phyloP scores from a whole-genome alignment of 1,140 invertebrate species.

The Cyclina sinensis region DNA sequence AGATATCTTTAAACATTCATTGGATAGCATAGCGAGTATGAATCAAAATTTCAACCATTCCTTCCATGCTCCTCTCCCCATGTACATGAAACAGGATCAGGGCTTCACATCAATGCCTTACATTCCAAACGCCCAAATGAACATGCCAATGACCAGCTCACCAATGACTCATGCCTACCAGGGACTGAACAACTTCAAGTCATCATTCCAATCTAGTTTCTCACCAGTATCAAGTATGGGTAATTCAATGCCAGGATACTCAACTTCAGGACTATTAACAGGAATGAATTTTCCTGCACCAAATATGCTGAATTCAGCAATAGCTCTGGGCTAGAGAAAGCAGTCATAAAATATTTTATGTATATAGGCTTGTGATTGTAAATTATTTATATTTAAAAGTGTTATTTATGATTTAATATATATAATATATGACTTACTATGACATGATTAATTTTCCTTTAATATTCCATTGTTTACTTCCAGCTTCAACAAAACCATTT shows the following conservation, averaged over 20 bases:
- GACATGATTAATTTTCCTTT: too few species aligned
- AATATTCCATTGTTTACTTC: too few species aligned
- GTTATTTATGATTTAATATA: too few species aligned
- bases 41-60: conserved; percentile 74
- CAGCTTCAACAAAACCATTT: too few species aligned
- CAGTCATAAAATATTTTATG: not conserved
- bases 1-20: conserved; percentile 79
- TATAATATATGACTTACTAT: too few species aligned
- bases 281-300: conserved; percentile 46
- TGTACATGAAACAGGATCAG: conserved; percentile 73
- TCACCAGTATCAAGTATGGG: conserved; percentile 47
- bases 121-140: conserved; percentile 39
- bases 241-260: not conserved
- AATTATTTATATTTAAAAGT: too few species aligned
- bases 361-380: not conserved
- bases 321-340: conserved; percentile 48
- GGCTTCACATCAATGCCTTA: not conserved
- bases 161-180: conserved; percentile 25
- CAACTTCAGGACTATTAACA: not conserved
- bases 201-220: conserved; percentile 56
- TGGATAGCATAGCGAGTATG: conserved; percentile 78
- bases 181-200: conserved; percentile 33
- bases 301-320: conserved; percentile 57
- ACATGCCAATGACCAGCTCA: conserved; percentile 16
- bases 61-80: conserved; percentile 81